A percentile compares a stretch with the other conserved stretches of the same genome.
Conservation (phyloP, 2,888 invertebrate species). For the Protonemura montana region DNA sequence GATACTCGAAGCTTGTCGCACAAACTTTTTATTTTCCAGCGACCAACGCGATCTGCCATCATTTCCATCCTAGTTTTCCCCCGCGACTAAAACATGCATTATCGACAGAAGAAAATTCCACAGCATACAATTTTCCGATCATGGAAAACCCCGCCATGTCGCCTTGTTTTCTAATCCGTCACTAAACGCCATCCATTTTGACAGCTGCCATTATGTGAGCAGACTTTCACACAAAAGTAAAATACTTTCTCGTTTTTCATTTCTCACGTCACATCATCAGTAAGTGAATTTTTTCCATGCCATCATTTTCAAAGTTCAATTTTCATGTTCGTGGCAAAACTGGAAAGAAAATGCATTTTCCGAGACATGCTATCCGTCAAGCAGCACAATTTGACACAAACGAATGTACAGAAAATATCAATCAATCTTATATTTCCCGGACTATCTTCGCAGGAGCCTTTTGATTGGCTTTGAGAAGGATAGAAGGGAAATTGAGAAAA, state of each 20-base stretch:
- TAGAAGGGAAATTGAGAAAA: not conserved
- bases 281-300: not conserved
- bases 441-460: not conserved
- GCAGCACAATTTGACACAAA: not conserved
- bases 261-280: not conserved
- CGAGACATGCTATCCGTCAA: not conserved
- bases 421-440: not conserved
- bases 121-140: too few species aligned
- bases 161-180: not conserved
- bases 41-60: not conserved
- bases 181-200: not conserved
- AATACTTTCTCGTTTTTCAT: not conserved
- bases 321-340: not conserved
- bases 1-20: not conserved
- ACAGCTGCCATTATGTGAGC: not conserved
- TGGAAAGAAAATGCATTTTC: constrained; percentile 1
- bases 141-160: not conserved
- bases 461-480: not conserved
- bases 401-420: not conserved
- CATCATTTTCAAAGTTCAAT: not conserved
- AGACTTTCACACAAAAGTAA: not conserved
- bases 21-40: not conserved
- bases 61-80: not conserved
- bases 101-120: not conserved
- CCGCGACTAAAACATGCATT: not conserved